These are phyloP conservation scores for Sebastes itinus DNA, from an alignment of 2,797 vertebrate genomes.

Conservation along the genomic window DNA sequence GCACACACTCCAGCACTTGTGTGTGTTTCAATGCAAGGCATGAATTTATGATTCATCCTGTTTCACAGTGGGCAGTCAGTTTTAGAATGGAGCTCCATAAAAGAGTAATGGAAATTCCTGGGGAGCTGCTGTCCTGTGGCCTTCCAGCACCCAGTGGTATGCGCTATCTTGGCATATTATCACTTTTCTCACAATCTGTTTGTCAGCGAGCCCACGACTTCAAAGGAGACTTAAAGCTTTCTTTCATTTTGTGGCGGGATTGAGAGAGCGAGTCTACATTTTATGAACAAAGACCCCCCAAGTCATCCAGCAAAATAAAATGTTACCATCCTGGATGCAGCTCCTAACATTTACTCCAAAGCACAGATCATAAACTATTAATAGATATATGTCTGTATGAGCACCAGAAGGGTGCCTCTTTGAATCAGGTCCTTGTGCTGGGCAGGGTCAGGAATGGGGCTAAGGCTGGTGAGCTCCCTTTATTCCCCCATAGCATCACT, in stretches of 20 bases:
- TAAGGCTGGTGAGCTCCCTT: constrained; percentile 47
- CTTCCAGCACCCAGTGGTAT: constrained; percentile 48
- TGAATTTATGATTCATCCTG: constrained; percentile 64
- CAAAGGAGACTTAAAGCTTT: constrained; percentile 68
- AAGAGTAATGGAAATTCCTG: constrained; percentile 69
- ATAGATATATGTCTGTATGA: constrained; percentile 74
- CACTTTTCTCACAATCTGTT: constrained; percentile 64
- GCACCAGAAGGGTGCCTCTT: constrained; percentile 64
- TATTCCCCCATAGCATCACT: constrained; percentile 49
- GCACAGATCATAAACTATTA: constrained; percentile 81
- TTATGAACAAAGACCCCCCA: constrained; percentile 67
- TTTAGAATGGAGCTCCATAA: constrained; percentile 59
- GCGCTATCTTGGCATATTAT: constrained; percentile 63
- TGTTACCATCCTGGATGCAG: constrained; percentile 71
- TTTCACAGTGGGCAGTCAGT: constrained; percentile 63
- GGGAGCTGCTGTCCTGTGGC: constrained; percentile 64
- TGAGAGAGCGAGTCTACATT: constrained; percentile 61
- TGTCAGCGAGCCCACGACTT: constrained; percentile 66
- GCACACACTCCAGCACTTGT: background rate
- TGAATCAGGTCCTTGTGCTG: constrained; percentile 66
- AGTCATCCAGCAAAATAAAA: constrained; percentile 75
- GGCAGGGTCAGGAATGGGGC: constrained; percentile 49
- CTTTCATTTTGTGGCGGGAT: constrained; percentile 60
- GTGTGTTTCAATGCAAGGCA: constrained; percentile 33
- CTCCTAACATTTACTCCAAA: constrained; percentile 80